Base-by-base conservation (phyloP, 2,797 vertebrate genomes). In the Sebastes ruberrimus region DNA sequence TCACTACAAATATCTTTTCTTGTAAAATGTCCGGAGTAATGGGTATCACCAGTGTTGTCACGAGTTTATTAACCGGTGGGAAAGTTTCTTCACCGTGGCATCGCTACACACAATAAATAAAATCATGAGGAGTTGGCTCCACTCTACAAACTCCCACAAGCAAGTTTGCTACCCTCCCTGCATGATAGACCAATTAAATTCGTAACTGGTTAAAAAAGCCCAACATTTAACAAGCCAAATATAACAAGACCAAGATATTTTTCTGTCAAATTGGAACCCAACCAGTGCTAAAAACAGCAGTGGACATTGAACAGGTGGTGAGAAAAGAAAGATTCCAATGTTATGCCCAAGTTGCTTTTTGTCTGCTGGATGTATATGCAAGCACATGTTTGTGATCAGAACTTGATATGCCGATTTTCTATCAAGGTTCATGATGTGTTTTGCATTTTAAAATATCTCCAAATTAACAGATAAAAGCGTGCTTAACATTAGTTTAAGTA, bases 141-240 rank as follows among this genome's bases (percentile, higher is more conserved):
- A 27, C 33, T 23, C 13, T 11, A 46, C 10, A 55, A 18, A 30
- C 42, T 32, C 23, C 25, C 22, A 60, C 14, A 8, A 25, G 27
- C 28, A 20, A 64, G 53, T 32, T 23, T 23, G 46, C 62, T 27
- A 57, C 53, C 42, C 57, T 59, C 59, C 14, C 28, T 28, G 16
- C 25, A 62, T 38, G 59, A 46, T 7, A 30, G 10, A n/a, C 0
- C 10, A 53, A 70, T 49, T 33, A 32, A 60, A 56, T 18, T 11
- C 65, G 22, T n/a, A 35, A 77, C 49, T 52, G 9, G 14, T 73
- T 20, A 73, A 22, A 61, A 57, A 22, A 65, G 56, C 22, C 32
- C 3, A 79, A 67, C 2, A 32, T 57, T 78, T 55, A 42, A 30
- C 22, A 55, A 75, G 46, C 32, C 71, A 85, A 79, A 82, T 65